Base-by-base conservation (phyloP, 2,113 vertebrate species). In the Pipa parva region DNA sequence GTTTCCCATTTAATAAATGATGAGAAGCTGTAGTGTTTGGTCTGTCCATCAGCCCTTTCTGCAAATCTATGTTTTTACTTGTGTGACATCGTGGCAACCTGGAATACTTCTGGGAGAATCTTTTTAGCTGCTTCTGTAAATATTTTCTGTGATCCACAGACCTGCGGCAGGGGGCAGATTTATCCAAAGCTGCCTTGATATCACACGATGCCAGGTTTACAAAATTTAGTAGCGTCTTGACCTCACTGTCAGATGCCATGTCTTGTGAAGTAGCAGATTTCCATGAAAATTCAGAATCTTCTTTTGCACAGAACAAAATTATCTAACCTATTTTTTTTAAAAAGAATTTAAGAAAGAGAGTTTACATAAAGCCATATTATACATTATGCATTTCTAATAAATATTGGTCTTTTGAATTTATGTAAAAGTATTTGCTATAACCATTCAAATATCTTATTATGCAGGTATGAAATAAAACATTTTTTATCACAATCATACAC, bases 141-240 rank as follows among this genome's bases (percentile, higher is more conserved):
- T 99, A 98, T 77, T 99, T 99, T 77, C 97, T 88, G 81, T 99
- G 97, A 74, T 98, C 97, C 76, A 99, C 96, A 0, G 96, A 97
- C 68, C 96, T 93, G 68, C 95, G 90, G 81, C 96, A 98, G 6
- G 97, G 96, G 3, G 96, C 95, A 0, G 95, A 99, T 78, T 97
- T 96, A 77, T 99, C 97, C 84, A 99, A 77, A 49, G 97, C 97
- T 0, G 95, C 97, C 80, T 98, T 98, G 81, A 99, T 99, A 80
- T 99, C 97, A 0, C 97, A 98, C 55, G 97, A 99, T 4, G 96
- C 97, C 86, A 99, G 75, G 78, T 99, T 98, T 17, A 99, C 96
- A 3, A 99, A 99, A 81, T 98, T 99, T 62, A 99, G 85, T 10
- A 99, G 80, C 2, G 94, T 99, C 84, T 98, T 99, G 49, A 99